Evolutionary conservation across 1,140 invertebrate species (phyloP), one percentile per base, ranked within the genome.

Genomic region (Drosophila sp.): DNA sequence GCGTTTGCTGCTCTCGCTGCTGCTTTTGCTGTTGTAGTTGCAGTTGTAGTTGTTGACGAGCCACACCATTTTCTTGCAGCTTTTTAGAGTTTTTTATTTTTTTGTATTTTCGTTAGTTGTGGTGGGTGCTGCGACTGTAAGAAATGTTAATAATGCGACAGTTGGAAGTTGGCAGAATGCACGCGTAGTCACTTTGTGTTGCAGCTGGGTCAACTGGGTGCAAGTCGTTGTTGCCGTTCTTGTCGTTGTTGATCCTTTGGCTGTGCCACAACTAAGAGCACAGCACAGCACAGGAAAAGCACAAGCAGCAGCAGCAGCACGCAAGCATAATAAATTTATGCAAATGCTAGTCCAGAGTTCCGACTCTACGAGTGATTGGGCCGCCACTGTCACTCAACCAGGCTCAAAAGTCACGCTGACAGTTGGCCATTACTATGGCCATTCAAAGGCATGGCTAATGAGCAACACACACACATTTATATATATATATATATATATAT

Each of bases 81-180:
- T 66, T 76, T 72, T 56, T n/a, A n/a, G n/a, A n/a, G n/a, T n/a
- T 48, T 34, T 40, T 5, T 29, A 4, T 29, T 0, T 29, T 29
- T 29, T 29, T 29, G 1, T 29, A 4, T 29, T 29, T 29, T 29
- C 61, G 29, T 46, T 69, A 36, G 50, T 51, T 57, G 67, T 72
- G 58, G 75, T 75, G 65, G 75, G 64, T 78, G 75, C 65, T 64
- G 58, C 25, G 14, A 34, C 41, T 14, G 14, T 46, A 67, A 83
- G 54, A 83, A 84, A 84, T 86, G 82, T 86, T 82, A 86, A 86
- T 86, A 86, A 87, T 86, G 82, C 82, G 82, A 71, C 74, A 80
- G 81, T 29, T 29, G 27, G 14, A 14, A 43, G 41, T 43, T 43
- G 41, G 6, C 57, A 63, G 75, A 75, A 67, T 82, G 76, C 63